phyloP scores from a whole-genome alignment of 2,888 invertebrate species.

The Drosophila mulleri region DNA sequence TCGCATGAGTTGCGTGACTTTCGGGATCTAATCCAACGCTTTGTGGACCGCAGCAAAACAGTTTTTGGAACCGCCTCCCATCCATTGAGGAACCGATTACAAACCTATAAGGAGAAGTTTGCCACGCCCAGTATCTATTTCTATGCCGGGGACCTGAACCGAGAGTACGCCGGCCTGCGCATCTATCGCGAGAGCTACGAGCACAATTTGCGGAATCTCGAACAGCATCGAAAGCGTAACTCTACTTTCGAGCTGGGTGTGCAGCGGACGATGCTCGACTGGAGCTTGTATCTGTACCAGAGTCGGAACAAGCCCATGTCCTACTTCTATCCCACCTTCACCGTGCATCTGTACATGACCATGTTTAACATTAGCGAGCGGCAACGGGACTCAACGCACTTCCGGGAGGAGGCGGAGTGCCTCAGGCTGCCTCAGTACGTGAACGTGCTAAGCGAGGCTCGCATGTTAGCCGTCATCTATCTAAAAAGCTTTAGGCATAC shows the following conservation, averaged over 20 bases:
- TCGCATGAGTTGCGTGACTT: constrained; percentile 74
- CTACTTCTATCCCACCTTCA: constrained; percentile 81
- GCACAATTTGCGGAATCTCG: constrained; percentile 80
- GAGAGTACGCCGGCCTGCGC: constrained; percentile 72
- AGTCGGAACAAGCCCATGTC: constrained; percentile 83
- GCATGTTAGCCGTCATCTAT: constrained; percentile 81
- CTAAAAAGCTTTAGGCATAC: constrained; percentile 81
- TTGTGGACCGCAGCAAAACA: constrained; percentile 59
- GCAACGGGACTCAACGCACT: constrained; percentile 69
- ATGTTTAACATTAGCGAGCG: constrained; percentile 81
- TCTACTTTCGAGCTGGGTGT: constrained; percentile 78
- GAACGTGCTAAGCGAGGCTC: constrained; percentile 80
- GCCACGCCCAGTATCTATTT: constrained; percentile 73
- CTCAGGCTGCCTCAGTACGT: constrained; percentile 81
- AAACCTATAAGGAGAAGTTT: constrained; percentile 73
- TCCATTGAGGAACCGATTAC: constrained; percentile 65
- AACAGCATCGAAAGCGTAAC: constrained; percentile 72
- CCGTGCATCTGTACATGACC: constrained; percentile 83
- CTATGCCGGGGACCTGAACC: constrained; percentile 69
- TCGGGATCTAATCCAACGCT: constrained; percentile 66
- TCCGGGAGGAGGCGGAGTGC: constrained; percentile 78
- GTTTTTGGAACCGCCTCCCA: constrained; percentile 59
- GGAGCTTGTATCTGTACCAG: constrained; percentile 82
- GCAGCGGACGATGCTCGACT: constrained; percentile 79
- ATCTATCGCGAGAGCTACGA: constrained; percentile 82